Evolutionary conservation across 2,888 invertebrate genomes (phyloP).

Genomic region (Diaphora mendica): DNA sequence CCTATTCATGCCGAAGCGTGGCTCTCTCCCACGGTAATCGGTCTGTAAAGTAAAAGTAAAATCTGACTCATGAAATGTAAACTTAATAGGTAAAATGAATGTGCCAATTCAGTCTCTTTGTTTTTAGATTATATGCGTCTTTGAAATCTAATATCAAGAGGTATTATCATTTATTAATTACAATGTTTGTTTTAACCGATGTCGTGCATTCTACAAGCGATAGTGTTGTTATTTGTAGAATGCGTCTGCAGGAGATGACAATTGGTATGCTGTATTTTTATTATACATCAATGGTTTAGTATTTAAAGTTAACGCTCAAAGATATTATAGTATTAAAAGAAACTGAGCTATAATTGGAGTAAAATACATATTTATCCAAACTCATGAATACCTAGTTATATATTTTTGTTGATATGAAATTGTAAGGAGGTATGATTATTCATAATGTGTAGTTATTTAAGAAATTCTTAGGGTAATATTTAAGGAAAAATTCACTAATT

Average conservation of each 20-base stretch:
- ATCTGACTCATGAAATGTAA: too few species aligned
- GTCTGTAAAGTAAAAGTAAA: too few species aligned
- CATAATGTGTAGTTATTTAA: conserved; percentile 29
- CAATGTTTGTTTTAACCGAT: background rate
- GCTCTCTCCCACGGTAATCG: too few species aligned
- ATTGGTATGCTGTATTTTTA: background rate
- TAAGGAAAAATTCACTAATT: background rate
- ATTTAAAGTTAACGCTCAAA: conserved; percentile 38
- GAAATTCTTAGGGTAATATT: conserved; percentile 36
- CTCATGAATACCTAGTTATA: conserved; percentile 43
- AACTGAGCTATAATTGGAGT: conserved; percentile 39
- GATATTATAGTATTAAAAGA: conserved; percentile 40
- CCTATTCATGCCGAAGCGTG: too few species aligned
- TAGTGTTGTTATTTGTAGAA: background rate
- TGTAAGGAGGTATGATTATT: conserved; percentile 40
- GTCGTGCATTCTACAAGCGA: conserved; percentile 1
- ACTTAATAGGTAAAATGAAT: background rate
- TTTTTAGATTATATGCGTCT: background rate
- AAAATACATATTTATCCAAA: conserved; percentile 37
- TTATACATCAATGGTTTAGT: conserved; percentile 20
- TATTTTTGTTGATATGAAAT: conserved; percentile 62
- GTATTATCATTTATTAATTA: background rate
- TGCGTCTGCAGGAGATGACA: background rate
- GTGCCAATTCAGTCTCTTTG: background rate
- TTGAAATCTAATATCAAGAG: background rate